Percentiles rank a stretch among this genome's conserved stretches.
phyloP scores from a whole-genome alignment of 2,888 invertebrate genomes.

The Polydesmus complanatus region DNA sequence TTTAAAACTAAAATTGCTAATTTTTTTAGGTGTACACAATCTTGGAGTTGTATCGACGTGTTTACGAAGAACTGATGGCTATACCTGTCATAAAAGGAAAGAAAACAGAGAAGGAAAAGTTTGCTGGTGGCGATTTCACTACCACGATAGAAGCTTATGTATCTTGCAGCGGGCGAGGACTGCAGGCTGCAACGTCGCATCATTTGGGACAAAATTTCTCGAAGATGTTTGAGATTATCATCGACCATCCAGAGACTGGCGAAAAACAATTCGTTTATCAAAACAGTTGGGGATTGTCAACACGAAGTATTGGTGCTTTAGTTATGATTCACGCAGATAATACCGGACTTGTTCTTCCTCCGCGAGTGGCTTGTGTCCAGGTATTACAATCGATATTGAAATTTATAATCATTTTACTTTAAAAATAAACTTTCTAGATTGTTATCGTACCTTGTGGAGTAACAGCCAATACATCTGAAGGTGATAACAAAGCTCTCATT shows the following conservation, averaged over 20 bases:
- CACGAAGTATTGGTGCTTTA: constrained; percentile 69
- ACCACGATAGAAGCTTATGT: constrained; percentile 94
- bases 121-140: constrained; percentile 94
- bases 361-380: constrained; percentile 75
- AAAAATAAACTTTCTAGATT: constrained; percentile 30
- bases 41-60: constrained; percentile 67
- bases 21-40: constrained; percentile 32
- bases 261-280: constrained; percentile 72
- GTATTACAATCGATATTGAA: constrained; percentile 28
- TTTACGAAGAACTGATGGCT: constrained; percentile 82
- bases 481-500: constrained; percentile 52
- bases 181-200: constrained; percentile 96
- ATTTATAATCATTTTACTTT: constrained; percentile 5
- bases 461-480: constrained; percentile 60
- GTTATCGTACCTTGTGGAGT: constrained; percentile 94
- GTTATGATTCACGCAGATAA: constrained; percentile 84
- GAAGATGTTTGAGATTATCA: constrained; percentile 96
- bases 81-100: constrained; percentile 90
- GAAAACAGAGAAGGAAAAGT: constrained; percentile 98
- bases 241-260: constrained; percentile 78
- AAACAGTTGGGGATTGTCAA: constrained; percentile 98
- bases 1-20: not conserved
- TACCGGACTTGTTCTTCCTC: constrained; percentile 88
- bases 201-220: constrained; percentile 98
- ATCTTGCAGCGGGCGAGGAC: constrained; percentile 80